Conservation (phyloP, 2,797 vertebrate species). For the Numenius phaeopus region DNA sequence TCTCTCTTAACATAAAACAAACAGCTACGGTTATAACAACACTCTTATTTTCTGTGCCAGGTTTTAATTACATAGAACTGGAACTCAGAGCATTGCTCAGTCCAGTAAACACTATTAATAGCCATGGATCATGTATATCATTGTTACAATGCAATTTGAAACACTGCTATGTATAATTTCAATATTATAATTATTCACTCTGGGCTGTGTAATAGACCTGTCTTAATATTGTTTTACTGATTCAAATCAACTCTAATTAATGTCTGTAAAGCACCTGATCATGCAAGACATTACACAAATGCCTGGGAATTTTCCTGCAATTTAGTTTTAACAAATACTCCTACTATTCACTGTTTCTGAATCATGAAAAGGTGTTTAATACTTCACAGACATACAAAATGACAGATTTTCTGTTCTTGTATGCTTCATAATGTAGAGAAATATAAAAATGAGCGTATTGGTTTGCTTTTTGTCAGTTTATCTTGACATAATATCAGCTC, state of each 20-base stretch:
- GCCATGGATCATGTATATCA: neutral
- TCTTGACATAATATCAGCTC: neutral
- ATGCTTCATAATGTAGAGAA: neutral
- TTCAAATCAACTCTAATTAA: constrained; percentile 44
- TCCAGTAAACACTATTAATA: neutral
- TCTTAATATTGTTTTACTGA: constrained; percentile 1
- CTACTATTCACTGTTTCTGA: constrained; percentile 18
- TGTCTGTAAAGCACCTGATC: constrained; percentile 4
- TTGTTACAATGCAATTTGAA: neutral
- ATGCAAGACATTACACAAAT: neutral
- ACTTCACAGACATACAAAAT: neutral
- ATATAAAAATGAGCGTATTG: neutral
- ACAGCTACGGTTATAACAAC: neutral
- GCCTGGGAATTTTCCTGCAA: neutral
- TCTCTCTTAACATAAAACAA: constrained; percentile 12
- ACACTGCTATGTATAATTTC: neutral
- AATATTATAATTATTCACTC: neutral
- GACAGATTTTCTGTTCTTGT: neutral
- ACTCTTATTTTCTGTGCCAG: neutral
- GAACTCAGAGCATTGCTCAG: neutral
- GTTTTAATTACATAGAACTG: neutral
- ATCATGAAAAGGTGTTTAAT: neutral
- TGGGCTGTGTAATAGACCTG: neutral
- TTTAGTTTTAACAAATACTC: neutral
- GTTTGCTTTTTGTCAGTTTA: constrained; percentile 17